Evolutionary conservation across 2,113 vertebrate genomes (phyloP).

Genomic region (Brienomyrus brachyistius): DNA sequence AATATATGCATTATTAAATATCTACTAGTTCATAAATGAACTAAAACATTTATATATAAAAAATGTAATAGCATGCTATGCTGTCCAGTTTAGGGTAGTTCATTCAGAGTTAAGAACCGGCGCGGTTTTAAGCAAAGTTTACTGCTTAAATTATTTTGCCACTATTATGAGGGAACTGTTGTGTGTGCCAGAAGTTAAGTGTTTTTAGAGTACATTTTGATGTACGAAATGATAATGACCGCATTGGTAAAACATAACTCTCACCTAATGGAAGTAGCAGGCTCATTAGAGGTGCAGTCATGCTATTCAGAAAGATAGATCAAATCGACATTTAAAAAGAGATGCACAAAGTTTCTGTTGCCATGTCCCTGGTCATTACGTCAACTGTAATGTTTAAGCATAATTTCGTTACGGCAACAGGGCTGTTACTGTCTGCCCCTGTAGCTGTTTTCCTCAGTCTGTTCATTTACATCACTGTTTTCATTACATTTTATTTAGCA

Average conservation of each 20-base stretch:
- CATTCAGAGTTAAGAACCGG: constrained; percentile 5
- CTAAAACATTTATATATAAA: not conserved
- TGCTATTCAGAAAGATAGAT: not conserved
- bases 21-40: not conserved
- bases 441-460: not conserved
- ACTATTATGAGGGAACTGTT: not conserved
- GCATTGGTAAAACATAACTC: constrained; percentile 7
- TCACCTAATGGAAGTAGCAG: constrained; percentile 1
- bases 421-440: not conserved
- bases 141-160: constrained; percentile 6
- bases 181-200: constrained; percentile 11
- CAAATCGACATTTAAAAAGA: not conserved
- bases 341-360: not conserved
- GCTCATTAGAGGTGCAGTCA: not conserved
- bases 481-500: not conserved
- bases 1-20: not conserved
- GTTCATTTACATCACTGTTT: not conserved
- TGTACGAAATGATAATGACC: not conserved
- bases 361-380: not conserved
- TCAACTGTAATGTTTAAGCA: not conserved
- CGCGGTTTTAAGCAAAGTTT: not conserved
- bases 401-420: not conserved
- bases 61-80: not conserved
- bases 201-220: constrained; percentile 11
- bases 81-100: not conserved